Base-by-base conservation (phyloP, 2,797 vertebrate species). In the Pempheris klunzingeri region DNA sequence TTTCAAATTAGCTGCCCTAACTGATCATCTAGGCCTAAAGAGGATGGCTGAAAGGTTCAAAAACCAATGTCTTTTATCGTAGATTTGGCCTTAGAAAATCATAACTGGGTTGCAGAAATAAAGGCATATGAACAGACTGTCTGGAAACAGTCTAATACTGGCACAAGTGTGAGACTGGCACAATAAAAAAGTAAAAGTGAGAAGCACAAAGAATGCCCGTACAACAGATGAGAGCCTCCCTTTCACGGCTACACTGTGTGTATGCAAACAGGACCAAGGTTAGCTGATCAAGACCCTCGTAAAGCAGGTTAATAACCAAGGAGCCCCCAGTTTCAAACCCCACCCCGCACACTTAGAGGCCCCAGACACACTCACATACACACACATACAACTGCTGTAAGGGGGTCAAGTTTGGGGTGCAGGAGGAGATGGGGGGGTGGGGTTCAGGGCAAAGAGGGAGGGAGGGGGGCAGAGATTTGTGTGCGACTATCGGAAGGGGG, bases 401-500 rank as follows among this genome's bases (percentile, higher is more conserved):
- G 91, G 88, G 90, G 92, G 89, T 90, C 80, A 83, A 66, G 85
- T 84, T 84, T 85, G 82, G 82, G 79, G 77, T 81, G 78, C 73
- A 78, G 71, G 66, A 85, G 78, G 83, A 84, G 73, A 76, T 76
- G 73, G 62, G 80, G 55, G 87, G 81, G 50, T 6, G 65, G 64
- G 78, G 70, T 81, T 86, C 80, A 73, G 86, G 89, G 83, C 69
- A 79, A 50, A 85, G 77, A 79, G 67, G 80, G 60, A 64, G 66
- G 80, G 69, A 38, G 13, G 46, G 38, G 52, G 87, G 84, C 72
- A 84, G 83, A 86, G 82, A 91, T 71, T 74, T 89, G 89, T 88
- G 89, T 90, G 88, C 75, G 87, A 93, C 93, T 96, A 96, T 95
- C 95, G 95, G 91, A 95, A 96, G 90, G 95, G 95, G 90, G 95